Conservation (phyloP, 1,140 invertebrate genomes). For the Drosophila prosaltans region DNA sequence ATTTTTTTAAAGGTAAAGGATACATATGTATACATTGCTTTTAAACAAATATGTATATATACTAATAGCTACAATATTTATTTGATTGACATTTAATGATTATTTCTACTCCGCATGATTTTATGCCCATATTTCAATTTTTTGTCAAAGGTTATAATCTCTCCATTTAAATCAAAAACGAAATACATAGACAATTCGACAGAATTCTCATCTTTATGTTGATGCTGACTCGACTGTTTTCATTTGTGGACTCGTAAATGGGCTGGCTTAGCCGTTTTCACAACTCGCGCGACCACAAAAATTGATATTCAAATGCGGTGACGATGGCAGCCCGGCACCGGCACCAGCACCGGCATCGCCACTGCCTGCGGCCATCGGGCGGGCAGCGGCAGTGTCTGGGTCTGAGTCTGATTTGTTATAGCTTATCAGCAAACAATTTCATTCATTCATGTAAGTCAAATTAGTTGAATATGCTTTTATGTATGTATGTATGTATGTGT, state of each 20-base stretch:
- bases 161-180: neutral
- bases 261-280: neutral
- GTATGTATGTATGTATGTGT: neutral
- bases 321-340: neutral
- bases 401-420: neutral
- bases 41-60: no score
- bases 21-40: no score
- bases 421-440: constrained; percentile 62
- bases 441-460: constrained; percentile 77
- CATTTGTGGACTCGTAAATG: neutral
- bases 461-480: constrained; percentile 53
- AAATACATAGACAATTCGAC: neutral
- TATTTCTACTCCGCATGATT: neutral
- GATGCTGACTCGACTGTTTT: constrained; percentile 6
- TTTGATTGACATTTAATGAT: neutral
- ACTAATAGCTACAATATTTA: no score
- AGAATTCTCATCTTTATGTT: neutral
- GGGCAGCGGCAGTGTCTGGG: neutral
- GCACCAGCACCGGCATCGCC: neutral
- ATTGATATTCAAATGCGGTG: constrained; percentile 1
- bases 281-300: constrained; percentile 11
- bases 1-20: no score
- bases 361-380: neutral
- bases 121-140: neutral
- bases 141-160: neutral